phyloP scores from a whole-genome alignment of 2,888 invertebrate genomes.

The Pedicia rivosa region DNA sequence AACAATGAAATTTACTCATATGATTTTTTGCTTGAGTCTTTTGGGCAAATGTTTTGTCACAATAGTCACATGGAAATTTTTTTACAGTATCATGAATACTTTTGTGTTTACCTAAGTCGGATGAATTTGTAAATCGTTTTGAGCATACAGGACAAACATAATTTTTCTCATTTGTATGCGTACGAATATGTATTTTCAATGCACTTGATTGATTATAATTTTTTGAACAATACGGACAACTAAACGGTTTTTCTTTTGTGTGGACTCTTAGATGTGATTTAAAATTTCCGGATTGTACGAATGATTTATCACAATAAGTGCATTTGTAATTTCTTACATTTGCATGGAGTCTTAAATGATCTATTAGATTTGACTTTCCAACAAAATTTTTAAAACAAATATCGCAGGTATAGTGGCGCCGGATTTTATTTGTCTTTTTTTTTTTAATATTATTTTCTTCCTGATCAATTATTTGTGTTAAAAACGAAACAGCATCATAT shows the following conservation, averaged over 20 bases:
- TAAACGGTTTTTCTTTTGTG: conserved; percentile 16
- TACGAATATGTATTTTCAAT: conserved; percentile 15
- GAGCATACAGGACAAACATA: conserved; percentile 14
- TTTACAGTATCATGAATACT: conserved; percentile 13
- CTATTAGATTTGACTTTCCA: conserved; percentile 15
- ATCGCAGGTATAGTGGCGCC: conserved; percentile 12
- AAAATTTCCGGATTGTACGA: conserved; percentile 17
- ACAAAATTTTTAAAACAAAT: conserved; percentile 15
- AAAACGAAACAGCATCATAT: neutral
- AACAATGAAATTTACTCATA: conserved; percentile 1
- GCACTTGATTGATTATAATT: conserved; percentile 15
- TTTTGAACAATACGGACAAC: conserved; percentile 14
- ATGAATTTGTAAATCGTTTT: conserved; percentile 15
- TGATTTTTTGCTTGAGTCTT: conserved; percentile 12
- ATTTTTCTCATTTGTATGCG: conserved; percentile 16
- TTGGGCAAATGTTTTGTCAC: conserved; percentile 14
- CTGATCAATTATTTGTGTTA: neutral
- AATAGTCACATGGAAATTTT: conserved; percentile 13
- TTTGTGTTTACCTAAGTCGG: conserved; percentile 16
- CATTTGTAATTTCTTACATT: conserved; percentile 16
- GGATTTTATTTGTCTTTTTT: neutral
- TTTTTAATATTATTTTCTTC: neutral
- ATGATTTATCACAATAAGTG: conserved; percentile 15
- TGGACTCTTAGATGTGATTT: conserved; percentile 15
- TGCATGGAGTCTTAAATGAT: conserved; percentile 17